Base-by-base conservation (phyloP, 2,797 vertebrate species). In the Loriculus beryllinus region DNA sequence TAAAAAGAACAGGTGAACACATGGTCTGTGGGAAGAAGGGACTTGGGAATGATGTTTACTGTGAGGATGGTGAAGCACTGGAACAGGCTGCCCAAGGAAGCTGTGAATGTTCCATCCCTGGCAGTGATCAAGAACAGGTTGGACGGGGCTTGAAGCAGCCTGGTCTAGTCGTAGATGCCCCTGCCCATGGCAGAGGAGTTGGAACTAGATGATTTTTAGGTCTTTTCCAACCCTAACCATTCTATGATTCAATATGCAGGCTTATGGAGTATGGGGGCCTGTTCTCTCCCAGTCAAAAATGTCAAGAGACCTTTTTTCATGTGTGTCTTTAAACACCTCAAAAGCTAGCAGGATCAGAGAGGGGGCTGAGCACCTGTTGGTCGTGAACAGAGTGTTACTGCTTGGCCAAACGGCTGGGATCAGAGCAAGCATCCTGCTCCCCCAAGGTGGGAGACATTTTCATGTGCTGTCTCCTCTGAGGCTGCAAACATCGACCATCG, bases 221-320 rank as follows among this genome's bases (percentile, higher is more conserved):
- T n/a, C 19, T n/a, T 14, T 54, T 14, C 31, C 31, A 54, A 54
- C 31, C 20, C 31, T 54, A 54, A 54, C 19, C 31, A 21, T 21
- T 54, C 52, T n/a, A 21, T n/a, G 19, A 54, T n/a, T n/a, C 49
- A 51, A 29, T 17, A 28, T 20, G 82, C 43, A 56, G 21, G 22
- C 1, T 56, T 31, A 23, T 20, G 19, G 14, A 45, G 3, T 6
- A 2, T 17, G 16, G 3, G 8, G 3, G 4, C 33, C 11, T 77
- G 26, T 37, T 26, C 10, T 49, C 26, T 83, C 26, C 2, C 16
- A 20, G 19, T n/a, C 19, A 39, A 29, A 43, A 43, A 25, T 37
- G 23, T n/a, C 19, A 21, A 21, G 31, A 54, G 31, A 54, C 19
- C 5, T n/a, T 54, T 54, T 31, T 21, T 2, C 8, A 19, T 6